Percentiles rank a stretch among this genome's conserved stretches.
Evolutionary conservation across 2,888 invertebrate species (phyloP).

Genomic region (Alviniconcha strummeri): DNA sequence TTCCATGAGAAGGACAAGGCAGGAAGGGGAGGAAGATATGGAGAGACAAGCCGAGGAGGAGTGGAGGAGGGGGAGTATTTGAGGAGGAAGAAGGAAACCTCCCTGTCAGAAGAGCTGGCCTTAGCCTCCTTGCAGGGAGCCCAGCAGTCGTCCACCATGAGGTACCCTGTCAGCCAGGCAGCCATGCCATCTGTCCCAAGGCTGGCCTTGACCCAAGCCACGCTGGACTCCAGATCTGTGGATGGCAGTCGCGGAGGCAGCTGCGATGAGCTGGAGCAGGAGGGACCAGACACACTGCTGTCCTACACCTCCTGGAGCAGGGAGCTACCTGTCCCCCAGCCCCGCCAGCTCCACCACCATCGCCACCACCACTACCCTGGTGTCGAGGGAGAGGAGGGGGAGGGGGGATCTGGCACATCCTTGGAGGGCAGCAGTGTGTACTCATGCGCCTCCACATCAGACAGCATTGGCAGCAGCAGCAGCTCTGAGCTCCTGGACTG

Average conservation of each 20-base stretch:
- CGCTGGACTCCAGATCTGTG: constrained; percentile 6
- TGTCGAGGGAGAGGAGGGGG: not conserved
- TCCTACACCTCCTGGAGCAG: constrained; percentile 18
- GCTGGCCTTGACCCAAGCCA: not conserved
- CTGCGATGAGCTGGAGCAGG: constrained; percentile 24
- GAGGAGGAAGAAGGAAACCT: constrained; percentile 24
- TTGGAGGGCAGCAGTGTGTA: constrained; percentile 36
- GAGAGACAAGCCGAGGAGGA: not conserved
- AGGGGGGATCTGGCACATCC: constrained; percentile 29
- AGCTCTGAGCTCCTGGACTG: constrained; percentile 52
- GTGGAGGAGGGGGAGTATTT: not conserved
- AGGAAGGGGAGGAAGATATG: not conserved
- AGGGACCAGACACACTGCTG: not conserved
- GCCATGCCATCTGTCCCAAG: not conserved
- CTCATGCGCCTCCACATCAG: constrained; percentile 42
- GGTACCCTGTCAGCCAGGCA: too few species aligned
- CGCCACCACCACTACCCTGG: constrained; percentile 5
- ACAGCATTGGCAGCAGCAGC: constrained; percentile 39
- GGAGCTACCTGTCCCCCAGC: constrained; percentile 4
- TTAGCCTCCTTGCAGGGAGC: constrained; percentile 4
- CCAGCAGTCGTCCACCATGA: not conserved
- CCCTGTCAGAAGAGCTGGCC: constrained; percentile 38
- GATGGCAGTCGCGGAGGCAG: constrained; percentile 12
- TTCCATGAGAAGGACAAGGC: constrained; percentile 14
- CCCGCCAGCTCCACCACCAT: not conserved